Base-by-base conservation (phyloP, 2,888 invertebrate genomes). In the Trypoxylon attenuatum region DNA sequence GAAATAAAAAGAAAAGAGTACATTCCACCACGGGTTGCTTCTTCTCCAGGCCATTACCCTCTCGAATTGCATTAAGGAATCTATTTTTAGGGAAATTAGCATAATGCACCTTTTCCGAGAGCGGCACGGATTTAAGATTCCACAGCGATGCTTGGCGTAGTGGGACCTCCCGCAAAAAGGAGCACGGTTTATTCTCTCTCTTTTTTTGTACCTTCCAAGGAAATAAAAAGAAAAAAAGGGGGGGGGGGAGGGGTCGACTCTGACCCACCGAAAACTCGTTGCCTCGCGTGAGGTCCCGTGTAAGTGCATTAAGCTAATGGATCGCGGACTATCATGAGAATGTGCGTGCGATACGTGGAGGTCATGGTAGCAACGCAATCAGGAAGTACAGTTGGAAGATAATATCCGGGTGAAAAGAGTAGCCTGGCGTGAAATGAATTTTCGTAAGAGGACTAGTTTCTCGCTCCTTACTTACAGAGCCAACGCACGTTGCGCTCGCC, bases 401-500 rank as follows among this genome's bases (percentile, higher is more conserved):
- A 63, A 63, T 68, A 68, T 52, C 55, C 54, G 10, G 16, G 39
- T 25, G 45, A 25, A 33, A 50, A 41, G 27, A 13, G 49, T 67
- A 29, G 51, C 10, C 29, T 22, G 18, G 16, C 42, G 38, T 46
- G 58, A 60, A 70, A 70, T 69, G 57, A 69, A 70, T 70, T 70
- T 65, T 52, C 54, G 39, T 50, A n/a, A n/a, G n/a, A n/a, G n/a
- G n/a, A n/a, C n/a, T n/a, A n/a, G n/a, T 16, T 25, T n/a, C 41
- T 3, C 33, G 43, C 13, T 33, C 33, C 45, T 53, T 47, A 54
- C 51, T n/a, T n/a, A n/a, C n/a, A n/a, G n/a, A 71, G 21, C 56
- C 70, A 15, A 39, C 49, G 62, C 71, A 70, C 71, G 66, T 71
- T 60, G 46, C 29, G 25, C 43, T 64, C 39, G 51, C 41, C 33